phyloP scores from a whole-genome alignment of 2,888 invertebrate species.

The Leptinotarsa juncta region DNA sequence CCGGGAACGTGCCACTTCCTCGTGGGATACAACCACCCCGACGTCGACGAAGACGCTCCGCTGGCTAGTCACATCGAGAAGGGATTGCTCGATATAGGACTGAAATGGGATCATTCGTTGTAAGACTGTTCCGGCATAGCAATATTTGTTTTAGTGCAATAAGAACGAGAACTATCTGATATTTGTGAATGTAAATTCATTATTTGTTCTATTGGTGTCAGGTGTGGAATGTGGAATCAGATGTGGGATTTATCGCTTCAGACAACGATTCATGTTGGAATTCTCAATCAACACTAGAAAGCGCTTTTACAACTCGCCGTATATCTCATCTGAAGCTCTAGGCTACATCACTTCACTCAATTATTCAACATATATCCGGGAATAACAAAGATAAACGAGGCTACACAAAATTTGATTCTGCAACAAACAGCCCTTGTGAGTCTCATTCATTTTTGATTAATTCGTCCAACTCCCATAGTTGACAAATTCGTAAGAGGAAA shows the following conservation, averaged over 20 bases:
- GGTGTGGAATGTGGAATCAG: slow-evolving; percentile 9
- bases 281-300: not conserved
- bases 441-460: no score
- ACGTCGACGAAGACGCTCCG: slow-evolving; percentile 71
- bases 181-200: not conserved
- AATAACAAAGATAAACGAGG: no score
- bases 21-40: slow-evolving; percentile 80
- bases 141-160: slow-evolving; percentile 32
- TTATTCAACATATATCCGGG: no score
- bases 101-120: slow-evolving; percentile 57
- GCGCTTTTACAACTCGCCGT: no score
- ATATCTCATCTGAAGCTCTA: no score
- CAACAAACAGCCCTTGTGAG: no score
- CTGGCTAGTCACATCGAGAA: slow-evolving; percentile 77
- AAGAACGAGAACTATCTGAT: not conserved
- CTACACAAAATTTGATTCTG: no score
- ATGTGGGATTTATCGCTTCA: not conserved
- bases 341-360: no score
- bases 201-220: not conserved
- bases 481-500: no score
- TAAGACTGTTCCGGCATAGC: slow-evolving; percentile 36
- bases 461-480: no score
- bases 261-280: not conserved
- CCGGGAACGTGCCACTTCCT: slow-evolving; percentile 89
- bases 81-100: slow-evolving; percentile 74